Evolutionary conservation across 1,140 invertebrate genomes (phyloP), one percentile per base, ranked within the genome.

Genomic region (Brachystomella parvula): DNA sequence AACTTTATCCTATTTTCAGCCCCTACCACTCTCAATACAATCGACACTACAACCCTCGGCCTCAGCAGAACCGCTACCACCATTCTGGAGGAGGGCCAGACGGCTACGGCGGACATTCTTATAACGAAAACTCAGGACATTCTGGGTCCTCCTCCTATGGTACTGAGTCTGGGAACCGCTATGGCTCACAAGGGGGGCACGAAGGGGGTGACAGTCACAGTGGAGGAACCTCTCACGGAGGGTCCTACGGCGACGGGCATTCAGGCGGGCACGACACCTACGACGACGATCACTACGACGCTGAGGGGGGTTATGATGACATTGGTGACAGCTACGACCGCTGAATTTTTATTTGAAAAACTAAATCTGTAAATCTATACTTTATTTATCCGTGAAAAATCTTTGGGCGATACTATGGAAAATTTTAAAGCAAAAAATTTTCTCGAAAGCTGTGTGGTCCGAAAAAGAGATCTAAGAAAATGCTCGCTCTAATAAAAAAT

Each of bases 141-240:
- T 12, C 12, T 24, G 12, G 12, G 3, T 53, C 49, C 21, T 53
- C 49, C 49, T 24, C 12, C 12, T 53, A 53, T 26, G 49, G 49
- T 15, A 17, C 49, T 15, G 49, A 53, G 49, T 53, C 49, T 19
- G 49, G 49, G 12, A 17, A 12, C 21, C 12, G 12, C 21, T 53
- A 53, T 53, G 49, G 49, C 12, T 53, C 49, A 53, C 49, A 53
- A 26, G 49, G 49, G 6, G 49, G 9, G 6, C 49, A 53, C 49
- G 49, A 53, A 24, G 9, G 12, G 6, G 49, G 49, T 9, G 49
- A 53, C 49, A n/a, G n/a, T n/a, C n/a, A n/a, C n/a, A 53, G 49
- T 26, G 49, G 49, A 17, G 49, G 21, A 53, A 53, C 12, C 49
- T 26, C 12, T 6, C 49, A 53, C 21, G 49, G 21, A 9, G 24